These are phyloP conservation scores for Microplitis deprimator DNA, from an alignment of 2,888 invertebrate genomes.

Conservation along the genomic window DNA sequence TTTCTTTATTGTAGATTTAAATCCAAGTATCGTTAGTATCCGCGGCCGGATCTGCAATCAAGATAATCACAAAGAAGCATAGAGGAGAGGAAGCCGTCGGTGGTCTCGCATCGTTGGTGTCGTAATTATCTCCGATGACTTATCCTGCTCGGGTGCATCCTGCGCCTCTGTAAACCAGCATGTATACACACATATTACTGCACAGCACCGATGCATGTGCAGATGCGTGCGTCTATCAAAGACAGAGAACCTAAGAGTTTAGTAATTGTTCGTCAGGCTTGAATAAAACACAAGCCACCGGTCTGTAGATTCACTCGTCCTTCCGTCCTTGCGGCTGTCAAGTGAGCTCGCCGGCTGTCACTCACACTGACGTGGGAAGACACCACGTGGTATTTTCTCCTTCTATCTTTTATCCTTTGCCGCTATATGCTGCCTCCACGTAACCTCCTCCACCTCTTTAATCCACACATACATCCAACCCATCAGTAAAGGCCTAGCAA, in stretches of 20 bases:
- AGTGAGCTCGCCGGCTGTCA: conserved; percentile 63
- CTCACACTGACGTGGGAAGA: conserved; percentile 72
- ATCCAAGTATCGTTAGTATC: conserved; percentile 5
- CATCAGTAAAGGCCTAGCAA: conserved; percentile 48
- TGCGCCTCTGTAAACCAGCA: conserved; percentile 45
- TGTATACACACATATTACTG: not conserved
- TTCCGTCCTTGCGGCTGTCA: conserved; percentile 63
- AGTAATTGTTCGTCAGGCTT: conserved; percentile 70
- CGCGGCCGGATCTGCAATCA: conserved; percentile 14
- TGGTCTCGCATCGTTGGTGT: conserved; percentile 42
- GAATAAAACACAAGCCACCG: conserved; percentile 71
- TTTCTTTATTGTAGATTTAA: too few relatives aligned
- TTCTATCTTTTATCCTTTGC: not conserved
- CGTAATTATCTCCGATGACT: conserved; percentile 40
- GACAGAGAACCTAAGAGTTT: conserved; percentile 44
- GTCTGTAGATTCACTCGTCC: conserved; percentile 53
- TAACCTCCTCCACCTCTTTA: conserved; percentile 28
- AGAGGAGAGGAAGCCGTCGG: conserved; percentile 28
- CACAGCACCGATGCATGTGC: conserved; percentile 43
- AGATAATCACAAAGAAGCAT: conserved; percentile 23
- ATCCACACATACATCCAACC: conserved; percentile 12
- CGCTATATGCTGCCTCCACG: conserved; percentile 20
- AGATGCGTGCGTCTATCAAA: conserved; percentile 51
- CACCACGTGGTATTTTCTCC: conserved; percentile 57
- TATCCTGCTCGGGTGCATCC: conserved; percentile 52